Evolutionary conservation across 1,140 invertebrate species (phyloP).

Genomic region (Drosophila neocordata): DNA sequence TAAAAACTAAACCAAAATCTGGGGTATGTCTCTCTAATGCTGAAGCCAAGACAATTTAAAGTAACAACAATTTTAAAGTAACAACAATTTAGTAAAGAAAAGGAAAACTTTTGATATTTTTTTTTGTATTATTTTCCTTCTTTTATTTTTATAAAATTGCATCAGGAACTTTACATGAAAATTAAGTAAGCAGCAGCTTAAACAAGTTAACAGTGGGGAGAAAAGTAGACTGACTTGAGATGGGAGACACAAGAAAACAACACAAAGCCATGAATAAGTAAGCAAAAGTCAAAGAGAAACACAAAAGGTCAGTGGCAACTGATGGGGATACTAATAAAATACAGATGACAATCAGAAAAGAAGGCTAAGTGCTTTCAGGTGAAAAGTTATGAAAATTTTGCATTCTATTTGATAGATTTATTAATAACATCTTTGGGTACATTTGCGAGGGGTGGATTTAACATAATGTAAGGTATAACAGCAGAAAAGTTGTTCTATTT

Average conservation of each 20-base stretch:
- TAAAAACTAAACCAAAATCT: slow-evolving; percentile 9
- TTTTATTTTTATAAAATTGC: slow-evolving; percentile 16
- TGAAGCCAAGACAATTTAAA: slow-evolving; percentile 39
- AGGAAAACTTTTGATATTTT: slow-evolving; percentile 37
- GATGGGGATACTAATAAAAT: not conserved
- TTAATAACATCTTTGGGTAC: slow-evolving; percentile 1
- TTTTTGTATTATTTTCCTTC: slow-evolving; percentile 12
- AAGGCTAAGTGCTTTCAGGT: slow-evolving; percentile 1
- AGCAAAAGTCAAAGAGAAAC: slow-evolving; percentile 11
- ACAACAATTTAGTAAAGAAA: not conserved
- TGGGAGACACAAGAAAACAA: slow-evolving; percentile 26
- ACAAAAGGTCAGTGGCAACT: slow-evolving; percentile 11
- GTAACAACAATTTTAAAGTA: not conserved
- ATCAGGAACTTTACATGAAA: slow-evolving; percentile 71
- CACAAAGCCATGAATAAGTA: slow-evolving; percentile 1
- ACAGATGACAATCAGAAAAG: slow-evolving; percentile 6
- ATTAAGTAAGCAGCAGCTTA: slow-evolving; percentile 78
- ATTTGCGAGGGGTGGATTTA: not conserved
- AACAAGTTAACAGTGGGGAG: slow-evolving; percentile 46
- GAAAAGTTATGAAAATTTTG: slow-evolving; percentile 11
- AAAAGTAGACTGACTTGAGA: not conserved
- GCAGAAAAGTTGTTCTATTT: too few species aligned
- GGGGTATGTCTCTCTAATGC: slow-evolving; percentile 35
- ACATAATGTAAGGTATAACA: too few species aligned
- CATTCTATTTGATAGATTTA: slow-evolving; percentile 8